Conservation (phyloP, 2,888 invertebrate genomes). For the Thumatha senex region DNA sequence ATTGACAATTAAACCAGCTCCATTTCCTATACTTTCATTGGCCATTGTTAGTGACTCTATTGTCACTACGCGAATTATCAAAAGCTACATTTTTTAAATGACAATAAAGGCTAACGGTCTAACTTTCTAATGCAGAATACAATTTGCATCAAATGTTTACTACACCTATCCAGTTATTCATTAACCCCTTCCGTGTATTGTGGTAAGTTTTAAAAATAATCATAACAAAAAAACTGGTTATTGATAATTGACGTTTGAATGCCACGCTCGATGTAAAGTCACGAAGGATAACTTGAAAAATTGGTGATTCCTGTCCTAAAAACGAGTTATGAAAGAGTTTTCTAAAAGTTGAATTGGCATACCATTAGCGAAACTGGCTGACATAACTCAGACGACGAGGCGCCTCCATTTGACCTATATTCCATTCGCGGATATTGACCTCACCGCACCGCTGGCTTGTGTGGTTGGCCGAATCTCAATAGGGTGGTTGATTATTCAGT, state of each 20-base stretch:
- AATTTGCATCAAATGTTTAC: slow-evolving; percentile 48
- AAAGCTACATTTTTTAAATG: slow-evolving; percentile 45
- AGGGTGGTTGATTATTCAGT: slow-evolving; percentile 41
- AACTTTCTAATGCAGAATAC: slow-evolving; percentile 49
- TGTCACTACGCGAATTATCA: slow-evolving; percentile 44
- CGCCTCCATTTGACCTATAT: slow-evolving; percentile 80
- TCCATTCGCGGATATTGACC: slow-evolving; percentile 73
- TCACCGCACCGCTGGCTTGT: slow-evolving; percentile 57
- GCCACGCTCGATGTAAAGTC: slow-evolving; percentile 27
- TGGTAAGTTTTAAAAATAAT: slow-evolving; percentile 51
- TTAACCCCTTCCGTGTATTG: slow-evolving; percentile 52
- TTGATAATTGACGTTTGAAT: slow-evolving; percentile 34
- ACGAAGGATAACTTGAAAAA: slow-evolving; percentile 43
- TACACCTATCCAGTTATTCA: slow-evolving; percentile 46
- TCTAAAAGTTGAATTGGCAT: slow-evolving; percentile 53
- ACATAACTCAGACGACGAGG: slow-evolving; percentile 75
- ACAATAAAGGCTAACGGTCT: slow-evolving; percentile 45
- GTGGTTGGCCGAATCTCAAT: slow-evolving; percentile 48
- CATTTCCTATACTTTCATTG: slow-evolving; percentile 42
- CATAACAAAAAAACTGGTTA: slow-evolving; percentile 60
- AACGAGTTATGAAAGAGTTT: slow-evolving; percentile 51
- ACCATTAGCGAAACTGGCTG: slow-evolving; percentile 49
- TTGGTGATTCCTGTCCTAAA: slow-evolving; percentile 48
- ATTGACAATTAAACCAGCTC: slow-evolving; percentile 32
- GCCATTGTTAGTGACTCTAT: slow-evolving; percentile 36